These are phyloP conservation scores for Scleropages formosus DNA, from an alignment of 2,797 vertebrate genomes.

Conservation along the genomic window DNA sequence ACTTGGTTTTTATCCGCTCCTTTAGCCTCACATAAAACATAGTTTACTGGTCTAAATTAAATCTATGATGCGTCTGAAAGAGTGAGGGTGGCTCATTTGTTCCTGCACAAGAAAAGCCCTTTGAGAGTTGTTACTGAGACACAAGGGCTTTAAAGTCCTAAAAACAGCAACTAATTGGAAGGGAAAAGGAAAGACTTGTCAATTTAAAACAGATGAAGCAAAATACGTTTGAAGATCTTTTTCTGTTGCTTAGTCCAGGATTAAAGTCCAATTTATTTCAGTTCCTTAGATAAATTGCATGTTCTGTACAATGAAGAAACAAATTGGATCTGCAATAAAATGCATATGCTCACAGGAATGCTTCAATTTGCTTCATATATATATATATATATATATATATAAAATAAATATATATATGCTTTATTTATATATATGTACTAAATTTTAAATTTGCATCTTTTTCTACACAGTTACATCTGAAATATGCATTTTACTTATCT, in stretches of 20 bases:
- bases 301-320: not conserved
- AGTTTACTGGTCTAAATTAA: slow-evolving; percentile 19
- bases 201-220: not conserved
- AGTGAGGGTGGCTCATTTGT: slow-evolving; percentile 1
- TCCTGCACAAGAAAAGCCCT: not conserved
- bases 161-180: not conserved
- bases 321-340: slow-evolving; percentile 13
- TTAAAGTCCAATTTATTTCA: slow-evolving; percentile 18
- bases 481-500: too few relatives aligned
- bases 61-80: slow-evolving; percentile 4
- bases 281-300: not conserved
- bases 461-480: too few relatives aligned
- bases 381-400: too few relatives aligned
- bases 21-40: slow-evolving; percentile 3
- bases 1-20: not conserved
- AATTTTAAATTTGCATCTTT: too few relatives aligned
- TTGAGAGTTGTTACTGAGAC: not conserved
- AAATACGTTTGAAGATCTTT: not conserved
- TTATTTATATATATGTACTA: too few relatives aligned
- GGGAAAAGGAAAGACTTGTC: not conserved
- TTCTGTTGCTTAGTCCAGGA: not conserved
- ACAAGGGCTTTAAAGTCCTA: not conserved
- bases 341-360: not conserved
- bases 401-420: too few relatives aligned
- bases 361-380: too few relatives aligned